Percentiles rank a stretch among this genome's conserved stretches.
Conservation (phyloP, 2,113 vertebrate species). For the Gallinago undulata region DNA sequence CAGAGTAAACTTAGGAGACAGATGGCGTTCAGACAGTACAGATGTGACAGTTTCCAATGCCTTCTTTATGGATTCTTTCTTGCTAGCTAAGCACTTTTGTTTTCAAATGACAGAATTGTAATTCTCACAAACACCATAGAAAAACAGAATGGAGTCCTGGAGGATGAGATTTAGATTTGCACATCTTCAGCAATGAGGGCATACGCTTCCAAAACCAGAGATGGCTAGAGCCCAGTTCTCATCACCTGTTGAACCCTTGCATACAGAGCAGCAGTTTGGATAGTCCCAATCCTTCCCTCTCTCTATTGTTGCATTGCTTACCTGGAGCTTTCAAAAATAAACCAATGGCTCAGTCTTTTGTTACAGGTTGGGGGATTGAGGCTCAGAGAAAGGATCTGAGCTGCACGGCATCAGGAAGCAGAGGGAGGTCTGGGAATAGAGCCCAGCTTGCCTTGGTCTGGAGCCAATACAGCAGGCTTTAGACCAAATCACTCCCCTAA, state of each 20-base stretch:
- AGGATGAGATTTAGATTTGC: not conserved
- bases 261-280: not conserved
- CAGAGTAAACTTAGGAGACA: slow-evolving; percentile 55
- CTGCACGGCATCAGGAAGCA: not conserved
- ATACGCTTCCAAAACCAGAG: not conserved
- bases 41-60: slow-evolving; percentile 57
- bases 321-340: not conserved
- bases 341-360: not conserved
- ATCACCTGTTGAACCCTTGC: not conserved
- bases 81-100: slow-evolving; percentile 39
- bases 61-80: slow-evolving; percentile 56
- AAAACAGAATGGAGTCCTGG: not conserved
- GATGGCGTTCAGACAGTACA: slow-evolving; percentile 64
- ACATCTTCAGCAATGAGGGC: not conserved
- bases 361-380: not conserved
- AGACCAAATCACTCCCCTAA: not conserved
- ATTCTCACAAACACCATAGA: not conserved
- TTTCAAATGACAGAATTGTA: slow-evolving; percentile 13
- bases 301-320: not conserved
- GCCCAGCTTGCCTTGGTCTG: not conserved
- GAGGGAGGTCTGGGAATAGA: not conserved
- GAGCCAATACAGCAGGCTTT: not conserved
- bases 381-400: not conserved
- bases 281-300: not conserved
- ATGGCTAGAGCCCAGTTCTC: not conserved